phyloP scores from a whole-genome alignment of 2,888 invertebrate species.

The Xanthostigma xanthostigma region DNA sequence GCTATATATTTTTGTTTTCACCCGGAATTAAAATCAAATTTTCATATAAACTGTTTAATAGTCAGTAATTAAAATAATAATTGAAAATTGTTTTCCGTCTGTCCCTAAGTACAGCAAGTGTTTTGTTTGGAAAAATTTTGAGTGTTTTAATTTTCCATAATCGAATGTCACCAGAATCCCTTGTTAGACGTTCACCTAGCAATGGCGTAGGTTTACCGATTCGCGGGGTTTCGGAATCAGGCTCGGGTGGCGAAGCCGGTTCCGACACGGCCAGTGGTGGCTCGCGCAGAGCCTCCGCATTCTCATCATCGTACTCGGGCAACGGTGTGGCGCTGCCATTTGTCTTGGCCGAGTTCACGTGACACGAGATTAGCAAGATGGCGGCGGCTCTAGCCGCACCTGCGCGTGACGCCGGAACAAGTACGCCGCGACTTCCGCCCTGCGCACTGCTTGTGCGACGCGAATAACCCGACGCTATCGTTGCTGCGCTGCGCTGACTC shows the following conservation, averaged over 20 bases:
- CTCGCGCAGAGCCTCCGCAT: conserved; percentile 7
- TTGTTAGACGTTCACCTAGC: background rate
- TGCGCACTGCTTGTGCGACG: conserved; percentile 39
- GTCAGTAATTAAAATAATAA: too few relatives aligned
- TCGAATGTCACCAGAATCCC: background rate
- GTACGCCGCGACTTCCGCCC: conserved; percentile 46
- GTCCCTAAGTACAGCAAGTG: too few relatives aligned
- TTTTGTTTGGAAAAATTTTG: background rate
- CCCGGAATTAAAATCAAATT: too few relatives aligned
- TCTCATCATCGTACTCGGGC: conserved; percentile 36
- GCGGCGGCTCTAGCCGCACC: conserved; percentile 87
- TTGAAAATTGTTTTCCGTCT: too few relatives aligned
- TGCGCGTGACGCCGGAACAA: conserved; percentile 72
- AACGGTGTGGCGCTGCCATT: conserved; percentile 31
- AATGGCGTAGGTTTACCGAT: conserved; percentile 2
- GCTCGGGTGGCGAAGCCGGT: conserved; percentile 9
- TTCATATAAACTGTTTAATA: too few relatives aligned
- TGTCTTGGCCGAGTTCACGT: conserved; percentile 33
- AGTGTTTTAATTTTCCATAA: background rate
- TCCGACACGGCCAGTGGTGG: conserved; percentile 3
- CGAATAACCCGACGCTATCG: conserved; percentile 32
- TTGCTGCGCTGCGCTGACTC: conserved; percentile 28
- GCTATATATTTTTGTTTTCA: too few relatives aligned
- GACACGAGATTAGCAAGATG: conserved; percentile 89
- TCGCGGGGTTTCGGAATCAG: conserved; percentile 12